Base-by-base conservation (phyloP, 2,113 vertebrate species). In the Misgurnus anguillicaudatus region DNA sequence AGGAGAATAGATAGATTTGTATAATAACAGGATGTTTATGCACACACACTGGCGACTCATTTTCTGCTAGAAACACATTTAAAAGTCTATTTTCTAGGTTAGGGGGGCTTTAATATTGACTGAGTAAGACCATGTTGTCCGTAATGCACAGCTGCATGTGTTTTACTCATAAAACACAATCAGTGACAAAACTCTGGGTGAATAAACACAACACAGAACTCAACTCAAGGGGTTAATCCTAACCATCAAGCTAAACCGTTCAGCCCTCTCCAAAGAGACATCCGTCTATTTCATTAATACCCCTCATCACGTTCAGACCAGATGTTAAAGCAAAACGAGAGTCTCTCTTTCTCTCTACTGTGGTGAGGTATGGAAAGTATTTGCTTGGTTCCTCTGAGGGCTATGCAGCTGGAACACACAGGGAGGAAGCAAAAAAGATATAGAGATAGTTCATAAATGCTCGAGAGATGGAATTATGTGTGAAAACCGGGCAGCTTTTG, bases 301-400 rank as follows among this genome's bases (percentile, higher is more conserved):
- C 39, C 45, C 78, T 86, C 77, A 41, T 78, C 84, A 81, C 80
- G 80, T 62, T 85, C 82, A 72, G 84, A 31, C 61, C 87, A 81
- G 86, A 88, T 63, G 82, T 84, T 77, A 24, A 78, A 82, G 73
- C 77, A 81, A 21, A 67, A 84, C 64, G 21, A 84, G 79, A 85
- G 72, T 83, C 81, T 81, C 24, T 69, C 71, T 58, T 38, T 77
- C 45, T 85, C 64, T 84, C 84, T 83, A 66, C 61, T 86, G 83
- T 79, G 57, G 58, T 86, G 76, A 77, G 83, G 83, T 82, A 89
- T 89, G 86, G 82, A 86, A 89, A 88, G 79, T 86, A 88, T 87
- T 84, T 85, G 73, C 83, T 55, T 39, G 58, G 73, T 53, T 88
- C 48, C 79, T 86, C 19, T 81, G 80, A 86, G 38, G 57, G 64